phyloP scores from a whole-genome alignment of 1,140 invertebrate species.

The Trachymyrmex septentrionalis region DNA sequence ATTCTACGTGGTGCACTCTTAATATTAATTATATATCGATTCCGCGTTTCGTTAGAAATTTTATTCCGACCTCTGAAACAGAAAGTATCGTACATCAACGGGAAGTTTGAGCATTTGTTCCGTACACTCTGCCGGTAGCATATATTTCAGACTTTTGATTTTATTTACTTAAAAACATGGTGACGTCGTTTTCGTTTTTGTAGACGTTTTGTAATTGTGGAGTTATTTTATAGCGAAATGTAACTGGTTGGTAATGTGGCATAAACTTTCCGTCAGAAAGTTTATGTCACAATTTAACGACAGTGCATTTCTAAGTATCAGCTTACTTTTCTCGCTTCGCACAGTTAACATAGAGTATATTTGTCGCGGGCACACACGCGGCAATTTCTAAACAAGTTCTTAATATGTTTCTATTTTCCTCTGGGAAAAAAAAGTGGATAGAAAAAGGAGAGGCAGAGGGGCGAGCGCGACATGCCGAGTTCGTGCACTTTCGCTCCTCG shows the following conservation, averaged over 20 bases:
- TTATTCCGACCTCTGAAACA: background rate
- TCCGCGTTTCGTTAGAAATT: constrained; percentile 20
- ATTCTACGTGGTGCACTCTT: background rate
- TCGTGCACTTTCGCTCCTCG: constrained; percentile 36
- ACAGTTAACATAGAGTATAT: background rate
- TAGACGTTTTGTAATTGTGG: constrained; percentile 2
- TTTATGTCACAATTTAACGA: background rate
- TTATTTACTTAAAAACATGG: constrained; percentile 16
- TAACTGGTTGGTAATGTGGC: background rate
- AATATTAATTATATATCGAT: background rate
- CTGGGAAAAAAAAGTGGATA: background rate
- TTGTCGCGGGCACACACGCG: background rate
- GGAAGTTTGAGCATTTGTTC: constrained; percentile 32
- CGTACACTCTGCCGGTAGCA: background rate
- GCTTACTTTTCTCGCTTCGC: background rate
- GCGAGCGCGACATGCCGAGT: constrained; percentile 6
- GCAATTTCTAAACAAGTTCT: constrained; percentile 19
- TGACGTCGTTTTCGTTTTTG: constrained; percentile 6
- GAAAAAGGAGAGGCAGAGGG: background rate
- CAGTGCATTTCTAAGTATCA: constrained; percentile 1
- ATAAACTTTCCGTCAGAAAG: constrained; percentile 23
- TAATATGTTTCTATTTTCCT: constrained; percentile 25
- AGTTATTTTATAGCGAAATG: background rate
- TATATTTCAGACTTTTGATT: constrained; percentile 26
- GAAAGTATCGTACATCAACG: background rate